Conservation (phyloP, 2,888 invertebrate species). For the Synanthedon formicaeformis region DNA sequence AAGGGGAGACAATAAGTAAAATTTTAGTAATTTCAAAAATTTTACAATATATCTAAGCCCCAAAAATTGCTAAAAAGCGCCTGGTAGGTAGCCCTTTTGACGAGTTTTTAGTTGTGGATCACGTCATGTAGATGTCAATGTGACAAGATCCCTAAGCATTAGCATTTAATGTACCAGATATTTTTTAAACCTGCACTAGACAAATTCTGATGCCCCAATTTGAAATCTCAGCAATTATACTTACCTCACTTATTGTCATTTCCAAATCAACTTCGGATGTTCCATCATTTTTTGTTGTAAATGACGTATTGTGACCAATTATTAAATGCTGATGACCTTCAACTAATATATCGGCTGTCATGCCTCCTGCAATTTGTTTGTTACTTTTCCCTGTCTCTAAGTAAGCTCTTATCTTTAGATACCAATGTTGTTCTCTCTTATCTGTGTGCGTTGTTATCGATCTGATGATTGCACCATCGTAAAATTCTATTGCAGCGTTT, state of each 20-base stretch:
- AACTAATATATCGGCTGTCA: conserved; percentile 33
- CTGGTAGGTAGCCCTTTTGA: no score
- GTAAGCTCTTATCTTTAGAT: conserved; percentile 29
- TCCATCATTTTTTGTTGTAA: conserved; percentile 29
- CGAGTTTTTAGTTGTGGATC: no score
- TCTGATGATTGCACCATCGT: conserved; percentile 73
- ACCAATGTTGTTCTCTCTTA: conserved; percentile 32
- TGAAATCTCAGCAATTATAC: no score
- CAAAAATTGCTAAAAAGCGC: no score
- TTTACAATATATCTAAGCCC: no score
- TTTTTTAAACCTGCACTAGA: no score
- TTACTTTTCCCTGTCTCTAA: conserved; percentile 31
- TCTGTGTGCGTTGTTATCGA: conserved; percentile 65
- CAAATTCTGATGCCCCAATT: no score
- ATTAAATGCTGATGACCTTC: conserved; percentile 37
- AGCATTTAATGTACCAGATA: no score
- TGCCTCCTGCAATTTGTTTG: conserved; percentile 26
- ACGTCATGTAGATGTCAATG: no score
- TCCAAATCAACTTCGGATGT: conserved; percentile 32
- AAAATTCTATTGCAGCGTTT: conserved; percentile 74
- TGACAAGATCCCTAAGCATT: no score
- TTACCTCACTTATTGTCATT: conserved; percentile 43
- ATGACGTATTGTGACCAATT: conserved; percentile 22
- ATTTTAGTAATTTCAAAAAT: no score
- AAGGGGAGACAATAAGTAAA: no score